Conservation (phyloP, 2,113 vertebrate genomes). For the Perccottus glenii region DNA sequence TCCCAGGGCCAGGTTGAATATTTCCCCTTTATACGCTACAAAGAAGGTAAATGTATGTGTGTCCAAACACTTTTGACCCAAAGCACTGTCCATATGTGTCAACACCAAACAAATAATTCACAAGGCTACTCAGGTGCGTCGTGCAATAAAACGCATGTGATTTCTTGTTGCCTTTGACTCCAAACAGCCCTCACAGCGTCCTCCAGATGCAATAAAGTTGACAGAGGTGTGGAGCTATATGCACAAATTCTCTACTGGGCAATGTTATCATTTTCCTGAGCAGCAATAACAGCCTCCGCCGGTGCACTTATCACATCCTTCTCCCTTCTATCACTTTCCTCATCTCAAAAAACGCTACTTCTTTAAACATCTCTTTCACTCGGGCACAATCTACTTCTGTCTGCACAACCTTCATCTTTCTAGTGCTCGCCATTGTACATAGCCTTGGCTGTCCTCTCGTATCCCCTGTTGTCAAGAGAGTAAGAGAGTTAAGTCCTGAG, state of each 20-base stretch:
- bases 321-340: slow-evolving; percentile 44
- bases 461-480: not conserved
- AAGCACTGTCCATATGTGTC: slow-evolving; percentile 3
- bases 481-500: not conserved
- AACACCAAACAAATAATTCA: slow-evolving; percentile 2
- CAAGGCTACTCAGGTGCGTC: slow-evolving; percentile 23
- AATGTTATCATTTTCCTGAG: slow-evolving; percentile 58
- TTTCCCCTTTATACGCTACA: slow-evolving; percentile 22
- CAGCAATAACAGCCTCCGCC: slow-evolving; percentile 50
- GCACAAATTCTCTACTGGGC: slow-evolving; percentile 50
- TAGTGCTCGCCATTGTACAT: slow-evolving; percentile 8
- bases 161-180: slow-evolving; percentile 16
- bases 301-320: slow-evolving; percentile 47
- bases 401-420: not conserved
- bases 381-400: slow-evolving; percentile 1
- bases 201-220: slow-evolving; percentile 46
- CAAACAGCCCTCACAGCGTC: slow-evolving; percentile 25
- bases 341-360: slow-evolving; percentile 54
- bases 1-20: slow-evolving; percentile 13
- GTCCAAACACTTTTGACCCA: slow-evolving; percentile 16
- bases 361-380: slow-evolving; percentile 51
- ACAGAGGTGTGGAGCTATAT: slow-evolving; percentile 46
- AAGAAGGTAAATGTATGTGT: not conserved
- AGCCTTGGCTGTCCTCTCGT: not conserved
- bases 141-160: slow-evolving; percentile 22